Evolutionary conservation across 1,140 invertebrate genomes (phyloP).

Genomic region (Homarus americanus): DNA sequence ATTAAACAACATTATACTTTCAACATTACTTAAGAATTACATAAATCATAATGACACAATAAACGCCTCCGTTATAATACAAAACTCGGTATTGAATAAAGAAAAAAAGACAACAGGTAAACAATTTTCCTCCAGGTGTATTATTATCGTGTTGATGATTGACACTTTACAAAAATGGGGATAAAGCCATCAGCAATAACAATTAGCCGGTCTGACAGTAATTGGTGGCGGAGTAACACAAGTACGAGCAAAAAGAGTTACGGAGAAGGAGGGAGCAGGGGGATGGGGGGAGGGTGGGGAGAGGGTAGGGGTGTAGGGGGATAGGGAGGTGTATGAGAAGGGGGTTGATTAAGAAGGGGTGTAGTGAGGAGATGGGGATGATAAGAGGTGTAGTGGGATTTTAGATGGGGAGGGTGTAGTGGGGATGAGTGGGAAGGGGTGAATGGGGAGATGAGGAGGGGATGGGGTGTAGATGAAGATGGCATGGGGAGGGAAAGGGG

Average conservation of each 20-base stretch:
- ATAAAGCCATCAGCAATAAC: background rate
- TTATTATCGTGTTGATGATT: background rate
- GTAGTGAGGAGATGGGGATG: no score
- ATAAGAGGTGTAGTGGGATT: no score
- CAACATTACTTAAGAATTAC: no score
- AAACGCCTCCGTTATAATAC: no score
- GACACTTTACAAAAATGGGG: background rate
- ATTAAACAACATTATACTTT: no score
- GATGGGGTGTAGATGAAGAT: no score
- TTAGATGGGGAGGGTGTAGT: no score
- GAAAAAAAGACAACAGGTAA: background rate
- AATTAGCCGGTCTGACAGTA: background rate
- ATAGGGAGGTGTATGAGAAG: background rate
- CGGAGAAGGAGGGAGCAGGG: background rate
- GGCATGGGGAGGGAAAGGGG: no score
- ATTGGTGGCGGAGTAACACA: background rate
- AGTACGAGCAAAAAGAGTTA: background rate
- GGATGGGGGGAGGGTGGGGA: background rate
- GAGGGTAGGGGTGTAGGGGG: background rate
- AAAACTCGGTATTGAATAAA: no score
- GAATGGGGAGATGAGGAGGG: no score
- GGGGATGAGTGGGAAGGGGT: no score
- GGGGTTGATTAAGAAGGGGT: background rate
- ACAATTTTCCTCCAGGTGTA: background rate
- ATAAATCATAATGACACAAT: no score